phyloP scores from a whole-genome alignment of 2,113 vertebrate genomes.

The Chionomys nivalis region DNA sequence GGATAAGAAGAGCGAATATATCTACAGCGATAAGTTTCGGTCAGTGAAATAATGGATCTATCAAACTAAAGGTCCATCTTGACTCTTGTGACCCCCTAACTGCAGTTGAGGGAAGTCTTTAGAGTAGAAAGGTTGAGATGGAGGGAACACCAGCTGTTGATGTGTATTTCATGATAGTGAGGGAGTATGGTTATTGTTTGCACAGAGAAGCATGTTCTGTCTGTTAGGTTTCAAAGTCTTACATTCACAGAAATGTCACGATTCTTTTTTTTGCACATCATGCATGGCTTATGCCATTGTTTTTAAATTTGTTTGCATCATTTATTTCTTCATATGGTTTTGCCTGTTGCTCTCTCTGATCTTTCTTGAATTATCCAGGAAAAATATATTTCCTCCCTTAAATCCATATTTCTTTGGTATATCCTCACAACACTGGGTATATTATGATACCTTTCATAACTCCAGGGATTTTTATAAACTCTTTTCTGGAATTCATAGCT shows the following conservation, averaged over 20 bases:
- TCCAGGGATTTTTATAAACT: not conserved
- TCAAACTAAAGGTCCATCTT: not conserved
- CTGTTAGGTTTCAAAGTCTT: not conserved
- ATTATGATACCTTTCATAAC: not conserved
- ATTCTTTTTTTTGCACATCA: not conserved
- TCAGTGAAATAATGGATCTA: not conserved
- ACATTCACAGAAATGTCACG: not conserved
- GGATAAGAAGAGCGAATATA: not conserved
- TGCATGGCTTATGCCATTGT: not conserved
- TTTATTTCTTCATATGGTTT: not conserved
- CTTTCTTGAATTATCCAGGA: conserved; percentile 1
- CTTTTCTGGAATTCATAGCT: not conserved
- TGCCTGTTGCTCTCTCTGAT: not conserved
- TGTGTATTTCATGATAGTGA: not conserved
- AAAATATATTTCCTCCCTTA: not conserved
- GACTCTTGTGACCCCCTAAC: not conserved
- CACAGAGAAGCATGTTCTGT: not conserved
- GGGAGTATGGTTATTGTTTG: not conserved
- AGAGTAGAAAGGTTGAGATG: not conserved
- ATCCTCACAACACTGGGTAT: not conserved
- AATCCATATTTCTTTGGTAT: not conserved
- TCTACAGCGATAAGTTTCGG: not conserved
- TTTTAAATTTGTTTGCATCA: not conserved
- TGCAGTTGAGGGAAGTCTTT: not conserved
- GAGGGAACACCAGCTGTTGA: not conserved